A percentile compares a stretch with the other conserved stretches of the same genome.
phyloP scores from a whole-genome alignment of 2,797 vertebrate species.

The Pseudomugil gertrudae region DNA sequence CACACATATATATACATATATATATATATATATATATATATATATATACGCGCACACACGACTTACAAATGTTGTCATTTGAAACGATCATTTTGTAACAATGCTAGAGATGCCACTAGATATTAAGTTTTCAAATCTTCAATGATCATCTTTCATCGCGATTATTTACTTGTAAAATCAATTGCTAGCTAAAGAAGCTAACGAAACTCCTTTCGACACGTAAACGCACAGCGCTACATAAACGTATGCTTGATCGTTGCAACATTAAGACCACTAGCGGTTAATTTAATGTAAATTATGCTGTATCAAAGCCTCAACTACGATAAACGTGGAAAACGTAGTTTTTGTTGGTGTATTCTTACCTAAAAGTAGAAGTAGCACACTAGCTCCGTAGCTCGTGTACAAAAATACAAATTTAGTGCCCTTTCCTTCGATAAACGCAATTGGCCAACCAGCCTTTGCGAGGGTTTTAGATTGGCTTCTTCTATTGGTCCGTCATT shows the following conservation, averaged over 20 bases:
- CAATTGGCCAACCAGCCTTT: constrained; percentile 64
- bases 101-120: neutral
- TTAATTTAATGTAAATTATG: accelerated
- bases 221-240: accelerated
- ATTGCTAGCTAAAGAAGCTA: constrained; percentile 35
- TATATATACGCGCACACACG: too few relatives aligned
- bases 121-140: neutral
- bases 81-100: neutral
- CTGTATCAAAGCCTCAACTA: accelerated
- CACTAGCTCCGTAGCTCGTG: constrained; percentile 48
- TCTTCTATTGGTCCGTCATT: constrained; percentile 62
- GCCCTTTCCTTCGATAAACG: neutral
- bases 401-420: constrained; percentile 77
- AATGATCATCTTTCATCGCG: neutral
- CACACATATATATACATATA: too few relatives aligned
- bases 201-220: constrained; percentile 13
- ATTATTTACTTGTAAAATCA: neutral
- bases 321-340: accelerated
- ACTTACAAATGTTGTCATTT: too few relatives aligned
- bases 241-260: neutral
- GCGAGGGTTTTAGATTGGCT: neutral
- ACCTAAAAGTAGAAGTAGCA: constrained; percentile 33
- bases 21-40: too few relatives aligned
- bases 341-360: constrained; percentile 40
- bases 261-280: neutral